phyloP scores from a whole-genome alignment of 2,888 invertebrate species.

The Stenoptilia bipunctidactyla region DNA sequence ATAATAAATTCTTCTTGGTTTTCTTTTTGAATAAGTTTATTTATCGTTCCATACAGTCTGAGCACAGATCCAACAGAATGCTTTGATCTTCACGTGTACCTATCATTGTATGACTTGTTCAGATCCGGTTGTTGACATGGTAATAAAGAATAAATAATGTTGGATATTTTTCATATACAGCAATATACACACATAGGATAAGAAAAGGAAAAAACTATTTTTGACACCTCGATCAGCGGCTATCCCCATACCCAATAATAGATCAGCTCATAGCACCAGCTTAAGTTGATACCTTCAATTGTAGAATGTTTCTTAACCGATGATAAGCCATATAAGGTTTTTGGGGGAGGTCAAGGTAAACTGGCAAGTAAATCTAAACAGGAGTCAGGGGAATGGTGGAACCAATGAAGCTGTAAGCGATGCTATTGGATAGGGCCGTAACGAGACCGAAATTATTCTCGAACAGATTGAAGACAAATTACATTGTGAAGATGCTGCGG shows the following conservation, averaged over 20 bases:
- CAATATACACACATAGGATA: neutral
- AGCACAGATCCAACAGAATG: no score
- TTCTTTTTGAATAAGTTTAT: no score
- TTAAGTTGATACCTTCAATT: neutral
- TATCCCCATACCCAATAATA: constrained; percentile 4
- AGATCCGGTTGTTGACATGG: neutral
- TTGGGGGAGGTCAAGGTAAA: neutral
- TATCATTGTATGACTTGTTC: neutral
- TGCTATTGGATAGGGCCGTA: neutral
- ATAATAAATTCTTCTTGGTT: no score
- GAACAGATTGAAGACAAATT: neutral
- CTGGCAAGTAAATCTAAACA: neutral
- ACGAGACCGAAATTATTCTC: neutral
- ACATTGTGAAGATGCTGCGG: neutral
- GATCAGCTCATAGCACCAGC: neutral
- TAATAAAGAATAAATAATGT: neutral
- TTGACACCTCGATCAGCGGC: constrained; percentile 22
- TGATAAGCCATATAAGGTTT: neutral
- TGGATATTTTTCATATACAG: neutral
- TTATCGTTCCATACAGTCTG: no score
- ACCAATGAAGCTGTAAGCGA: neutral
- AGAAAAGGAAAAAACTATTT: constrained; percentile 22
- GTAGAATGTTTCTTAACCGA: neutral
- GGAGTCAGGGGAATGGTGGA: neutral
- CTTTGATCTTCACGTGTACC: neutral